Evolutionary conservation across 2,113 vertebrate genomes (phyloP).

Genomic region (Bubo blakistoni): DNA sequence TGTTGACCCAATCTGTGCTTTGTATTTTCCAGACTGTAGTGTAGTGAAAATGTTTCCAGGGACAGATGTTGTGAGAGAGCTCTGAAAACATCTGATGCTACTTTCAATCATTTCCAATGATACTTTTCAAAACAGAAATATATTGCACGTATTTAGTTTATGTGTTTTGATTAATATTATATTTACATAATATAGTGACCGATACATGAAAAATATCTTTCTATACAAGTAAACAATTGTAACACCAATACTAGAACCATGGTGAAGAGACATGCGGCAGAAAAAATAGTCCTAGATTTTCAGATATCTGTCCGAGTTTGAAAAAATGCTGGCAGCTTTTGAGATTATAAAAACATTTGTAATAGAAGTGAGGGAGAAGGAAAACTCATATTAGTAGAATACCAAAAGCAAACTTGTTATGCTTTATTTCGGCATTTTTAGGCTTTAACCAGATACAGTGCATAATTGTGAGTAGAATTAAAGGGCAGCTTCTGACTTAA

Average conservation of each 20-base stretch:
- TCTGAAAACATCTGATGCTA: neutral
- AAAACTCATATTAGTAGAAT: neutral
- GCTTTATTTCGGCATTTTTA: neutral
- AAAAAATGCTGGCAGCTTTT: neutral
- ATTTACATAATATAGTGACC: neutral
- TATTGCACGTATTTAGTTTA: neutral
- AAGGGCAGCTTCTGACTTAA: neutral
- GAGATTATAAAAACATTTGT: neutral
- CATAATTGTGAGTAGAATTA: neutral
- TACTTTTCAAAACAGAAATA: neutral
- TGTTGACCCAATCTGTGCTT: constrained; percentile 55
- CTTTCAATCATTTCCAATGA: neutral
- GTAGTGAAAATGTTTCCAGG: constrained; percentile 44
- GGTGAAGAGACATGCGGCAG: neutral
- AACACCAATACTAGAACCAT: neutral
- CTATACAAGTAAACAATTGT: neutral
- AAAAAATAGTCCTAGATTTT: neutral
- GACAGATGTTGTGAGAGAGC: constrained; percentile 25
- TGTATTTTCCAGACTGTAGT: constrained; percentile 11
- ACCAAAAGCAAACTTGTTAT: neutral
- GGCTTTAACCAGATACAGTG: neutral
- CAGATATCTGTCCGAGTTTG: neutral
- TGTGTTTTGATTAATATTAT: neutral
- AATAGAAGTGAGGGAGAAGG: neutral
- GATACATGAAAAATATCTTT: neutral